Evolutionary conservation across 2,797 vertebrate species (phyloP).

Genomic region (Acropternis orthonyx): DNA sequence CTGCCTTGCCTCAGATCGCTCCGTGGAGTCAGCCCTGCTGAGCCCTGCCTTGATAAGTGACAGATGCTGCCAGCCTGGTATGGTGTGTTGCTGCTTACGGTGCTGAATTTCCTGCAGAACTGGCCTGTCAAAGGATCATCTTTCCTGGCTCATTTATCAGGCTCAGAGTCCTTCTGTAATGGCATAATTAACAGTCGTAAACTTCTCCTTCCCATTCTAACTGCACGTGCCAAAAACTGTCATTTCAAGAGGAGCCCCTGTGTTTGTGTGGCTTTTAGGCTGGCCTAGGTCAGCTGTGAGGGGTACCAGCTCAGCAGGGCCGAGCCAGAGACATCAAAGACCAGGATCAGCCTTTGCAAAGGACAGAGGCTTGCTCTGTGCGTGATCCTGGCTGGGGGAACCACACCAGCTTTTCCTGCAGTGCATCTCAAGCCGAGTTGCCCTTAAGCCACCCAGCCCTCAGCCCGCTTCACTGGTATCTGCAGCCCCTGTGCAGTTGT

Average conservation of each 20-base stretch:
- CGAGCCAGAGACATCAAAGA: not conserved
- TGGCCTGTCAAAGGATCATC: conserved; percentile 27
- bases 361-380: not conserved
- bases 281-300: not conserved
- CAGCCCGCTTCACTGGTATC: not conserved
- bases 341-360: not conserved
- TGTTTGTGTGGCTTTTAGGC: not conserved
- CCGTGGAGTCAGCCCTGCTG: not conserved
- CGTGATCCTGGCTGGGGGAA: not conserved
- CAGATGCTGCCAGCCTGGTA: not conserved
- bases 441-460: not conserved
- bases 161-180: not conserved
- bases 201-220: conserved; percentile 1
- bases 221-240: not conserved
- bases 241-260: not conserved
- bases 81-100: conserved; percentile 2
- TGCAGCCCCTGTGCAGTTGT: not conserved
- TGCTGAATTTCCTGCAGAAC: conserved; percentile 58
- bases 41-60: conserved; percentile 39
- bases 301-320: not conserved
- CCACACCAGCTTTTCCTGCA: not conserved
- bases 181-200: not conserved
- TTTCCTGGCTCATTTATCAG: conserved; percentile 31
- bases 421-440: not conserved
- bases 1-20: not conserved